Evolutionary conservation across 2,888 invertebrate genomes (phyloP).

Genomic region (Polyommatus iphigenia): DNA sequence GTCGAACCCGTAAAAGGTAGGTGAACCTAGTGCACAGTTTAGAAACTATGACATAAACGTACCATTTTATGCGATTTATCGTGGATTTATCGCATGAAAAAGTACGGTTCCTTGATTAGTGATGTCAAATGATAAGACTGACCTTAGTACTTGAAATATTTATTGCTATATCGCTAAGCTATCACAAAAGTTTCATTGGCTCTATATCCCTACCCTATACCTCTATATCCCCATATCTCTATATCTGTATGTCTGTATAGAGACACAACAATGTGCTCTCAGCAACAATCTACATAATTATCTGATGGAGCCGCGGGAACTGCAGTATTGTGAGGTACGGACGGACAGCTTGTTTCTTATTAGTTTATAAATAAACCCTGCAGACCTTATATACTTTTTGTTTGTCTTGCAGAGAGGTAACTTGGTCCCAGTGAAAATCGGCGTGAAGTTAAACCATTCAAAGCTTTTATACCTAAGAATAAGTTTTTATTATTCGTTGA

Average conservation of each 20-base stretch:
- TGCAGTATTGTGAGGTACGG: constrained; percentile 3
- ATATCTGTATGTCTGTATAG: not conserved
- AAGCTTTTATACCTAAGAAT: too few species aligned
- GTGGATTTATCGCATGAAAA: too few species aligned
- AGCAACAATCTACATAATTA: constrained; percentile 23
- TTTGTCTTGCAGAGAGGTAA: not conserved
- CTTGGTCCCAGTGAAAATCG: not conserved
- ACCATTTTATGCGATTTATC: too few species aligned
- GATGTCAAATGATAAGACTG: too few species aligned
- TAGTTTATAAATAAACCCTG: constrained; percentile 12
- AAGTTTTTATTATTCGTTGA: too few species aligned
- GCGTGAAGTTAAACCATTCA: too few species aligned
- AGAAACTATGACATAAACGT: too few species aligned
- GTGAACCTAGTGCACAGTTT: too few species aligned
- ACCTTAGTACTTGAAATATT: not conserved
- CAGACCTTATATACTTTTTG: not conserved
- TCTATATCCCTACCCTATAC: too few species aligned
- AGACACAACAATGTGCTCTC: not conserved
- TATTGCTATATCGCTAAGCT: not conserved
- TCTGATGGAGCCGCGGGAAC: constrained; percentile 22
- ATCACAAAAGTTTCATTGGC: not conserved
- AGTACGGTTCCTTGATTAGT: too few species aligned
- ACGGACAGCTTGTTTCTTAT: constrained; percentile 16
- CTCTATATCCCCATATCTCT: not conserved
- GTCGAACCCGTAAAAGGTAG: too few species aligned